Conservation (phyloP, 1,140 invertebrate species). For the Littorina saxatilis region DNA sequence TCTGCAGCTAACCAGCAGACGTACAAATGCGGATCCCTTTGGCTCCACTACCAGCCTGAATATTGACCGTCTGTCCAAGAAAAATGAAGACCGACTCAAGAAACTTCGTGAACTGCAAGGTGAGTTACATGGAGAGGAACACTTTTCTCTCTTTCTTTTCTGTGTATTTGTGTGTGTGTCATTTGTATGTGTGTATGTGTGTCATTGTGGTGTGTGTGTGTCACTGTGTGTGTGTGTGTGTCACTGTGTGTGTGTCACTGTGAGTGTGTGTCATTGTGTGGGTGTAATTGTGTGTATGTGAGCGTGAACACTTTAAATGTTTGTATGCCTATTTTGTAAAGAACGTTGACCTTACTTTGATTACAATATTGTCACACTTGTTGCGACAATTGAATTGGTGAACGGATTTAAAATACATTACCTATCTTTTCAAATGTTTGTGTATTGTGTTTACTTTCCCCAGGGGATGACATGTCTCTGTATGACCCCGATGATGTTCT, state of each 20-base stretch:
- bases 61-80: slow-evolving; percentile 69
- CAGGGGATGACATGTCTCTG: slow-evolving; percentile 73
- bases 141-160: too few species aligned
- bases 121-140: slow-evolving; percentile 33
- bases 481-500: slow-evolving; percentile 73
- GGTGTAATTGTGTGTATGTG: too few species aligned
- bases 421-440: not conserved
- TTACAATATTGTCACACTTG: too few species aligned
- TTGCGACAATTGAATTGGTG: not conserved
- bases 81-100: slow-evolving; percentile 71
- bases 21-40: slow-evolving; percentile 48
- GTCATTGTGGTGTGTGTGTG: not conserved
- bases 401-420: not conserved
- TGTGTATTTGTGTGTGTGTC: not conserved
- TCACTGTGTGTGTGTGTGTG: not conserved
- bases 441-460: slow-evolving; percentile 41
- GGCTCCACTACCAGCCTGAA: slow-evolving; percentile 72
- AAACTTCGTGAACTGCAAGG: slow-evolving; percentile 69
- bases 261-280: not conserved
- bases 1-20: too few species aligned
- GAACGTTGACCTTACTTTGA: too few species aligned
- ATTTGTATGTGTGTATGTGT: not conserved
- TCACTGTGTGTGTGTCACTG: slow-evolving; percentile 16
- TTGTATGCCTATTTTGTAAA: too few species aligned
- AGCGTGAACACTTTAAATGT: too few species aligned